These are phyloP conservation scores for Antechinus flavipes DNA, from an alignment of 2,113 vertebrate species.

Conservation along the genomic window DNA sequence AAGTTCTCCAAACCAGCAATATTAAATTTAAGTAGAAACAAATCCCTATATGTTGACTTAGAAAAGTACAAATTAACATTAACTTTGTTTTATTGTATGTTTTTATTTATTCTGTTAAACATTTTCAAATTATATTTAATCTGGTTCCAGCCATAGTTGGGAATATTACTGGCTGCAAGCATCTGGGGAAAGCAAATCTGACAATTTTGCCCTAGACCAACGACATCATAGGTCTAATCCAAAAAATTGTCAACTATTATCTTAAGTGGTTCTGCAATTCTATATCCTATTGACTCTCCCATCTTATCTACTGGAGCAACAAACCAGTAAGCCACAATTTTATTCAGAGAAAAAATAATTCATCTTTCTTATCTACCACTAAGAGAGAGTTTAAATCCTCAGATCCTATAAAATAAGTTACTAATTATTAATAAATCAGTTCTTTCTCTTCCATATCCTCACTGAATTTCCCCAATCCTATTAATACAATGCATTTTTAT, in stretches of 20 bases:
- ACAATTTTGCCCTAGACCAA: background rate
- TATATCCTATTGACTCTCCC: background rate
- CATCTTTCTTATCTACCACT: background rate
- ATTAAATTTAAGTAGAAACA: background rate
- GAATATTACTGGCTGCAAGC: background rate
- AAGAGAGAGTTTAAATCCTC: background rate
- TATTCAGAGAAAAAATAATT: background rate
- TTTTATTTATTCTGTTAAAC: background rate
- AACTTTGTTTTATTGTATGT: background rate
- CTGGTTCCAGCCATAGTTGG: background rate
- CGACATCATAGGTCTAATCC: background rate
- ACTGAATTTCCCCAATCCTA: background rate
- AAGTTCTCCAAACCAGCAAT: background rate
- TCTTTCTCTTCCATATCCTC: background rate
- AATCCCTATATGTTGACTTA: background rate
- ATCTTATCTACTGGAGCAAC: background rate
- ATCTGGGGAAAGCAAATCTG: background rate
- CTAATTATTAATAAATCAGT: background rate
- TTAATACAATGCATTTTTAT: background rate
- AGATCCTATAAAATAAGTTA: background rate
- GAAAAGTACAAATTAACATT: background rate
- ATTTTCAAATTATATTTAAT: background rate
- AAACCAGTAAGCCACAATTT: background rate
- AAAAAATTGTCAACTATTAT: background rate
- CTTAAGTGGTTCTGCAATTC: background rate